Evolutionary conservation across 2,113 vertebrate genomes (phyloP).

Genomic region (Esox niger): DNA sequence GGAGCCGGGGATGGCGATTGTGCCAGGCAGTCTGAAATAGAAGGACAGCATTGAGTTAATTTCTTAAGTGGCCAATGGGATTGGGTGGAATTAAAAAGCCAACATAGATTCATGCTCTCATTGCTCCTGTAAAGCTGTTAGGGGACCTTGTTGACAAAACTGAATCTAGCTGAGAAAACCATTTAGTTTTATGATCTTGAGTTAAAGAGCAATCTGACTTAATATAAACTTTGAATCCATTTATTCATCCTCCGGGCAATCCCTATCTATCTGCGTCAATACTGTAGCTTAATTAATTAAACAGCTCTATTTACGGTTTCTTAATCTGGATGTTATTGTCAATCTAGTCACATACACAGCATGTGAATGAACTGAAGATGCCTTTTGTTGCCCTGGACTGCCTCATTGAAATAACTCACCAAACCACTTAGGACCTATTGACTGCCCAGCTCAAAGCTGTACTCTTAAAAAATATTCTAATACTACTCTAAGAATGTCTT

Average conservation of each 20-base stretch:
- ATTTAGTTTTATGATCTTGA: no score
- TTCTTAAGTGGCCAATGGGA: conserved; percentile 36
- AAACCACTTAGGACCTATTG: neutral
- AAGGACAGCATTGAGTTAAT: conserved; percentile 25
- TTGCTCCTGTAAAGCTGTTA: conserved; percentile 6
- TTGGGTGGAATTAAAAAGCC: conserved; percentile 50
- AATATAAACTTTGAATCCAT: no score
- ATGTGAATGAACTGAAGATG: neutral
- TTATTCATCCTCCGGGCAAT: no score
- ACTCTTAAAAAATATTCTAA: conserved; percentile 39
- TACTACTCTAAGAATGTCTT: conserved; percentile 53
- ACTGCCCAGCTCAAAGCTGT: conserved; percentile 10
- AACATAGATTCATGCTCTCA: conserved; percentile 48
- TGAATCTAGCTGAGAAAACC: no score
- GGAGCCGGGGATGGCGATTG: neutral
- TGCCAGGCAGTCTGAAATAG: conserved; percentile 9
- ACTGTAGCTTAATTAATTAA: conserved; percentile 6
- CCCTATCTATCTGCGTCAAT: neutral
- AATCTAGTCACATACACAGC: neutral
- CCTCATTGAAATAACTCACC: neutral
- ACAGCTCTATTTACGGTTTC: conserved; percentile 25
- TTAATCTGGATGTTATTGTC: conserved; percentile 14
- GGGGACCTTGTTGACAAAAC: no score
- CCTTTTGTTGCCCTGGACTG: neutral
- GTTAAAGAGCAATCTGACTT: no score